A percentile compares a stretch with the other conserved stretches of the same genome.
phyloP scores from a whole-genome alignment of 2,888 invertebrate genomes.

The Luperina testacea region DNA sequence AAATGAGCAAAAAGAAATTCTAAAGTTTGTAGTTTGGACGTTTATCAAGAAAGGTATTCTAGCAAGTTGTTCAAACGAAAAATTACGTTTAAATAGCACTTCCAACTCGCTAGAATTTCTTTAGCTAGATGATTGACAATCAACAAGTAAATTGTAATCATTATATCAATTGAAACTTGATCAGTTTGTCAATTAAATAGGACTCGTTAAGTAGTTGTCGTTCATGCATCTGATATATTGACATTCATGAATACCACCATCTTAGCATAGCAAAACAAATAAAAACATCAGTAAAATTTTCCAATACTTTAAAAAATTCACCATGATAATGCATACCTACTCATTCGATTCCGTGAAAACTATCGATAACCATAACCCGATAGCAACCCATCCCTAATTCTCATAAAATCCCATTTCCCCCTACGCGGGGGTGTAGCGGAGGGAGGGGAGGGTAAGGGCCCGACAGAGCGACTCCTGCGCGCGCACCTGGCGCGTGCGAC shows the following conservation, averaged over 20 bases:
- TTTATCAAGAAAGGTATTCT: not conserved
- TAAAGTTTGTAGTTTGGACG: not conserved
- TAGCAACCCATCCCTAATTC: slow-evolving; percentile 39
- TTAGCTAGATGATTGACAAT: slow-evolving; percentile 5
- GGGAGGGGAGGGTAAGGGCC: slow-evolving; percentile 27
- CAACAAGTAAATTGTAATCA: slow-evolving; percentile 6
- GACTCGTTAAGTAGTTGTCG: slow-evolving; percentile 17
- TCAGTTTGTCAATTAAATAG: slow-evolving; percentile 27
- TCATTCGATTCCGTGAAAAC: not conserved
- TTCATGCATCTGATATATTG: not conserved
- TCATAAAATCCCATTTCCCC: slow-evolving; percentile 67
- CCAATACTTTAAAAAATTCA: not conserved
- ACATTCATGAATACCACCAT: not conserved
- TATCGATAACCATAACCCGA: slow-evolving; percentile 43
- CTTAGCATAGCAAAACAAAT: not conserved
- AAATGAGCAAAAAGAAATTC: too few relatives aligned
- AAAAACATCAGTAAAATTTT: not conserved
- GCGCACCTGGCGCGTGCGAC: slow-evolving; percentile 80
- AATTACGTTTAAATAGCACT: too few relatives aligned
- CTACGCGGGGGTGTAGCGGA: slow-evolving; percentile 57
- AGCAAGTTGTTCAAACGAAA: not conserved
- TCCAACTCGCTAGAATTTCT: not conserved
- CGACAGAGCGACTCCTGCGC: slow-evolving; percentile 69
- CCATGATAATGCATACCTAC: not conserved
- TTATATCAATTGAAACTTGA: slow-evolving; percentile 28